phyloP scores from a whole-genome alignment of 2,888 invertebrate genomes.

The Diabrotica balteata region DNA sequence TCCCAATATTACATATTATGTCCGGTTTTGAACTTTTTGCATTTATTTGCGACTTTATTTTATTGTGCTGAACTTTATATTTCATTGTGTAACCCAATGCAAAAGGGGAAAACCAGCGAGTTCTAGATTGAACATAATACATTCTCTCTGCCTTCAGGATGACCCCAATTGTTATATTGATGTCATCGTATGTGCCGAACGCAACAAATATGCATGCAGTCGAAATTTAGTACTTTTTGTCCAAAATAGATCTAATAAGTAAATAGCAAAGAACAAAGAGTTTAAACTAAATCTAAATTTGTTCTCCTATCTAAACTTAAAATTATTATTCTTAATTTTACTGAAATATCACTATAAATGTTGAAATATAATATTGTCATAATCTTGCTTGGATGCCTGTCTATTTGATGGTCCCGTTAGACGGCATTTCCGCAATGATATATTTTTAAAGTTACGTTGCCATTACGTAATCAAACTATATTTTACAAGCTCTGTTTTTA shows the following conservation, averaged over 20 bases:
- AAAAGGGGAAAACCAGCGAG: no score
- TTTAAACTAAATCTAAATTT: slow-evolving; percentile 17
- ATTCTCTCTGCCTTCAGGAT: no score
- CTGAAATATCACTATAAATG: slow-evolving; percentile 57
- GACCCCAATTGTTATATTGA: no score
- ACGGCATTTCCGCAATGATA: slow-evolving; percentile 29
- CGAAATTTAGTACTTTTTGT: background rate
- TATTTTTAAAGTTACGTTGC: slow-evolving; percentile 6
- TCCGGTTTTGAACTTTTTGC: no score
- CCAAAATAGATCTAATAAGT: slow-evolving; percentile 1
- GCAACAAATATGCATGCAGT: no score
- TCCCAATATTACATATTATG: no score
- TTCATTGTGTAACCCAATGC: no score
- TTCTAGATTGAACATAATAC: no score
- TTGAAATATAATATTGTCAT: slow-evolving; percentile 57
- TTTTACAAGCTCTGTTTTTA: no score
- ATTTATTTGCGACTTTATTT: no score
- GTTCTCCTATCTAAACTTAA: slow-evolving; percentile 21
- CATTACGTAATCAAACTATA: background rate
- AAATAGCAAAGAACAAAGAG: background rate
- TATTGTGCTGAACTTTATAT: no score
- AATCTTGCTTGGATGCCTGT: slow-evolving; percentile 47
- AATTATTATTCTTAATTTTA: slow-evolving; percentile 13
- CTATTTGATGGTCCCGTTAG: slow-evolving; percentile 43
- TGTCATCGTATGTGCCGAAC: no score